Percentiles rank a stretch among this genome's conserved stretches.
Conservation (phyloP, 2,797 vertebrate species). For the Hafferia zeledoni region DNA sequence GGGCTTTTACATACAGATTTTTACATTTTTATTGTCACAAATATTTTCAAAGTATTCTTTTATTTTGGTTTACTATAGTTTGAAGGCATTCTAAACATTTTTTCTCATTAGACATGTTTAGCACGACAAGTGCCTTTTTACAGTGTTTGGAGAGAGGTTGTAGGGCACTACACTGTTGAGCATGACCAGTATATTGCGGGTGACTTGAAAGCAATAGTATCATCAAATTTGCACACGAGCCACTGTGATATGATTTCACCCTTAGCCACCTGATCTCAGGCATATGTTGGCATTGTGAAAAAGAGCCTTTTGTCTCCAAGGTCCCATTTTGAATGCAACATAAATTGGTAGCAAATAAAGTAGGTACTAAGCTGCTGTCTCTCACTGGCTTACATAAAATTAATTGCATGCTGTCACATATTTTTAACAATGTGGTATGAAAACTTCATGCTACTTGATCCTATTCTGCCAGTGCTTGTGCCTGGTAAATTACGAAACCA, state of each 20-base stretch:
- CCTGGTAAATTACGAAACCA: not conserved
- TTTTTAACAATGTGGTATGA: not conserved
- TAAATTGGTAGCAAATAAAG: not conserved
- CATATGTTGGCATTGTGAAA: not conserved
- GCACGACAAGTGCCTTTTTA: not conserved
- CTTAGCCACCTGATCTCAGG: not conserved
- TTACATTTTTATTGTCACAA: not conserved
- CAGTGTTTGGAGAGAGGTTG: not conserved
- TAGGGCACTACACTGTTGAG: not conserved
- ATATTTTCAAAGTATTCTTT: not conserved
- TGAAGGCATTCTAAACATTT: not conserved
- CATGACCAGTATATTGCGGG: not conserved
- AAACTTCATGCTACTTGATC: not conserved
- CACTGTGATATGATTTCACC: not conserved
- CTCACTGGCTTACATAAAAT: not conserved
- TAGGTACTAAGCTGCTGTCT: not conserved
- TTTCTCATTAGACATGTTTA: not conserved
- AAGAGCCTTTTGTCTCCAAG: conserved; percentile 11
- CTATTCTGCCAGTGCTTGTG: not conserved
- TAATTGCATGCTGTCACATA: not conserved
- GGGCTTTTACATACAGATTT: not conserved
- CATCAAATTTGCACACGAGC: not conserved
- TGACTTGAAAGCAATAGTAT: not conserved
- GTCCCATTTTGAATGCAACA: not conserved
- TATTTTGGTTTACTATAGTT: not conserved